Evolutionary conservation across 1,140 invertebrate genomes (phyloP).

Genomic region (Drosophila nikananu): DNA sequence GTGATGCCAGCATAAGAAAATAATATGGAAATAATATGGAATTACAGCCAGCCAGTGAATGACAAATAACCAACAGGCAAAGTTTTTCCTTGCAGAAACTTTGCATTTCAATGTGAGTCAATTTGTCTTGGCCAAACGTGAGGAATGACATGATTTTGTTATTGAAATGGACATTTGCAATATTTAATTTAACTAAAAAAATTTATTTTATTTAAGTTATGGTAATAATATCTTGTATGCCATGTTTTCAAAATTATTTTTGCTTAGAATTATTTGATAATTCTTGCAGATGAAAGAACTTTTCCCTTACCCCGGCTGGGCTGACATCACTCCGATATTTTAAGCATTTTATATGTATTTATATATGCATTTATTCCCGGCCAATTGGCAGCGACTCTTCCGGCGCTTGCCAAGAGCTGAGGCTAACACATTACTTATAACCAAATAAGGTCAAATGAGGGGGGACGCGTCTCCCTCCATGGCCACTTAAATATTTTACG

Average conservation of each 20-base stretch:
- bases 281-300: neutral
- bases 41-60: conserved; percentile 52
- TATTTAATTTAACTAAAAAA: neutral
- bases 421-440: conserved; percentile 58
- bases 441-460: conserved; percentile 61
- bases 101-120: neutral
- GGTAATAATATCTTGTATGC: neutral
- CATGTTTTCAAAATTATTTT: neutral
- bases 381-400: conserved; percentile 40
- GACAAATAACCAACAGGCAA: conserved; percentile 29
- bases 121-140: neutral
- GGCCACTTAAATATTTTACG: conserved; percentile 69
- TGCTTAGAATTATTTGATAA: neutral
- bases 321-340: conserved; percentile 44
- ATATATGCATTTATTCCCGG: conserved; percentile 34
- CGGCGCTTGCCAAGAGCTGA: conserved; percentile 45
- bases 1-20: conserved; percentile 36
- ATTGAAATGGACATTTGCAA: neutral
- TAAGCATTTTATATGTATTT: conserved; percentile 23
- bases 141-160: neutral
- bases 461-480: conserved; percentile 4
- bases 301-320: neutral
- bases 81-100: conserved; percentile 9
- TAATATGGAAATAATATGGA: conserved; percentile 52
- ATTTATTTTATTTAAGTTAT: neutral